These are phyloP conservation scores for Drosophila atroscutellata DNA, from an alignment of 2,888 invertebrate species.

Conservation along the genomic window DNA sequence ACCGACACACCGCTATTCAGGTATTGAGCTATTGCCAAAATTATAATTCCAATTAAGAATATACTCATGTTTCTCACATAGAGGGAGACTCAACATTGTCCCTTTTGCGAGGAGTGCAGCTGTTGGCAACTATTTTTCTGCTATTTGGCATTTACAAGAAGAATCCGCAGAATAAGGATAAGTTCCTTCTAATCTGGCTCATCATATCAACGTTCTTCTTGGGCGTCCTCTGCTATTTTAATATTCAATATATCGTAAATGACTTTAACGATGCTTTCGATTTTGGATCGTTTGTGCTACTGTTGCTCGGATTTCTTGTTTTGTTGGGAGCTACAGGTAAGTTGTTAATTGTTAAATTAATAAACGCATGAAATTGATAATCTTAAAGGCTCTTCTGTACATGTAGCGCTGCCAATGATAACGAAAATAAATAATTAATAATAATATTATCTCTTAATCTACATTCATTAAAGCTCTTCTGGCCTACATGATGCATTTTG, in stretches of 20 bases:
- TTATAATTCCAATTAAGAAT: too few relatives aligned
- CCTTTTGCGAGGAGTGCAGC: neutral
- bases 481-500: conserved; percentile 5
- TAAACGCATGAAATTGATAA: neutral
- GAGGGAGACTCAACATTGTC: too few relatives aligned
- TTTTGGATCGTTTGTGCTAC: neutral
- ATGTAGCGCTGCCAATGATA: neutral
- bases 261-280: rapidly evolving
- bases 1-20: rapidly evolving
- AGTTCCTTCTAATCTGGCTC: conserved; percentile 22
- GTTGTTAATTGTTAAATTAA: neutral
- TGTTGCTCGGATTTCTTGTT: neutral
- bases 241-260: rapidly evolving
- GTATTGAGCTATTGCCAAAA: neutral
- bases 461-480: conserved; percentile 8
- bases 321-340: neutral
- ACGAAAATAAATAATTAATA: neutral
- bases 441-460: neutral
- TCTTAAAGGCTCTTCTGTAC: neutral
- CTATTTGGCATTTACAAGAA: conserved; percentile 15
- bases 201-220: neutral
- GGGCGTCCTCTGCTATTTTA: neutral
- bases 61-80: neutral
- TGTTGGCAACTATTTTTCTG: conserved; percentile 10
- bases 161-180: conserved; percentile 7